Evolutionary conservation across 1,140 invertebrate genomes (phyloP).

Genomic region (Daktulosphaira vitifoliae): DNA sequence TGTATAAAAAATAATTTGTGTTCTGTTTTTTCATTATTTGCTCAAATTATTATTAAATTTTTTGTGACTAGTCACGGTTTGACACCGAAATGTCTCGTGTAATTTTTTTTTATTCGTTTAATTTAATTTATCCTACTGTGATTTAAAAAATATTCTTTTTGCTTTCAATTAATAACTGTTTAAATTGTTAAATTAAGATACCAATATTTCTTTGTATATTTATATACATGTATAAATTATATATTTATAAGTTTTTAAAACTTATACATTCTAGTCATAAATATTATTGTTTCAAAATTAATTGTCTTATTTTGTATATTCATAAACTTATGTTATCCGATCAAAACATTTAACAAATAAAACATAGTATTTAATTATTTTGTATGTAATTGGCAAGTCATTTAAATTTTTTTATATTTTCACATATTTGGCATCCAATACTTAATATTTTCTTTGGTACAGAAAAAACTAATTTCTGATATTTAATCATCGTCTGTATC

Average conservation of each 20-base stretch:
- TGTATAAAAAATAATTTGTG: conserved; percentile 22
- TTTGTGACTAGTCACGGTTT: conserved; percentile 30
- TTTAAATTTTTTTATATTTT: not conserved
- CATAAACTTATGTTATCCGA: conserved; percentile 24
- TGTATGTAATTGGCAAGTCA: conserved; percentile 1
- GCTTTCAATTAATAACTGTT: conserved; percentile 7
- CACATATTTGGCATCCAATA: not conserved
- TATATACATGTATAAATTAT: not conserved
- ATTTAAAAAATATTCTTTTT: conserved; percentile 27
- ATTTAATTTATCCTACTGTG: conserved; percentile 24
- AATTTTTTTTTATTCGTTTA: conserved; percentile 17
- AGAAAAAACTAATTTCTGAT: not conserved
- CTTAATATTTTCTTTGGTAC: conserved; percentile 23
- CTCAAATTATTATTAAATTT: conserved; percentile 18
- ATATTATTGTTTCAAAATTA: conserved; percentile 30
- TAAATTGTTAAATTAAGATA: conserved; percentile 22
- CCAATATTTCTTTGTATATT: not conserved
- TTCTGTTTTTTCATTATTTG: conserved; percentile 31
- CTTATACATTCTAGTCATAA: conserved; percentile 28
- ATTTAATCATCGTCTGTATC: conserved; percentile 43
- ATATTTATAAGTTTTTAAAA: not conserved
- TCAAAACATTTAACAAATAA: conserved; percentile 29
- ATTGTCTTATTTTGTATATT: conserved; percentile 21
- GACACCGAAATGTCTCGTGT: conserved; percentile 23
- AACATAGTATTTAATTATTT: conserved; percentile 21